These are phyloP conservation scores for Ophion costatus DNA, from an alignment of 2,888 invertebrate genomes.

Conservation along the genomic window DNA sequence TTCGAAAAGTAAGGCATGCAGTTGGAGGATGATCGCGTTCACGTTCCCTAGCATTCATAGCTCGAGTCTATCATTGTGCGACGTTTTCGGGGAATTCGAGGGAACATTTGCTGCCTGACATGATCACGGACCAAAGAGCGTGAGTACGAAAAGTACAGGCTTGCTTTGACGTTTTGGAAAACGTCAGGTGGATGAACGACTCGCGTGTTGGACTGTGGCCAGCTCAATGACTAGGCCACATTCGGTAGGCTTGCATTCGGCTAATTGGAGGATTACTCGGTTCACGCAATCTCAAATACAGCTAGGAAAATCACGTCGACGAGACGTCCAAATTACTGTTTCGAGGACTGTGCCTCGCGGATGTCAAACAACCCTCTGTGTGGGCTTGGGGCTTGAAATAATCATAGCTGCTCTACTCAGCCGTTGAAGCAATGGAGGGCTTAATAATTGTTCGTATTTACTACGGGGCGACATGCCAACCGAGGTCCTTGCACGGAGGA, in stretches of 20 bases:
- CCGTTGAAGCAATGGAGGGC: not conserved
- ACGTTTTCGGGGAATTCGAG: not conserved
- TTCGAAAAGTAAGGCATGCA: conserved; percentile 38
- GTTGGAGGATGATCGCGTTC: not conserved
- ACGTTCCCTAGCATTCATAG: not conserved
- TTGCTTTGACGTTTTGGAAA: not conserved
- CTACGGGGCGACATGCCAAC: not conserved
- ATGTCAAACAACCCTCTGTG: not conserved
- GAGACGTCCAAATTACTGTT: conserved; percentile 10
- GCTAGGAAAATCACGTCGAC: not conserved
- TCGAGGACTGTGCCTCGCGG: not conserved
- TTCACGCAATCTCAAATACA: not conserved
- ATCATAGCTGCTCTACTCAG: not conserved
- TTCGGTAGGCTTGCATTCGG: not conserved
- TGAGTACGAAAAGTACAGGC: not conserved
- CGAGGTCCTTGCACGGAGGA: not conserved
- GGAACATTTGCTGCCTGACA: too few relatives aligned
- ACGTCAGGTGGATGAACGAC: not conserved
- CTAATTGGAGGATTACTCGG: not conserved
- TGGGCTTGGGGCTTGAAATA: not conserved
- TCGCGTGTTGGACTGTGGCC: not conserved
- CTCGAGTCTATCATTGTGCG: not conserved
- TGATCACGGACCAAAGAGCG: not conserved
- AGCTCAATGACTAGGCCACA: not conserved
- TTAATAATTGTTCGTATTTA: not conserved